These are phyloP conservation scores for Castor canadensis DNA, from an alignment of 2,113 vertebrate genomes.

Conservation along the genomic window DNA sequence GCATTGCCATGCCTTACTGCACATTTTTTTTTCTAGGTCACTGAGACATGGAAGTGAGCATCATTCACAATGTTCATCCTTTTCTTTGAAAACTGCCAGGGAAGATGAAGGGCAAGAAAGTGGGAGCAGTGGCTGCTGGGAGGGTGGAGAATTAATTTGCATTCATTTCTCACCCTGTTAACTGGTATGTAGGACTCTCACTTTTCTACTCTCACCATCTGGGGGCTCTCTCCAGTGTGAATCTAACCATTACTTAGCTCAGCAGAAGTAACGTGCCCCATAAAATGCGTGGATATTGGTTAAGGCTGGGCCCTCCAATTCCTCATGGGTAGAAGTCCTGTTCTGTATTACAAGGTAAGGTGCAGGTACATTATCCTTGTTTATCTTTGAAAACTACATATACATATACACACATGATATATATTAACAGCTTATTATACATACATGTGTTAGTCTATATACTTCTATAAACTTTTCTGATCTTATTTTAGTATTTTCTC, in stretches of 20 bases:
- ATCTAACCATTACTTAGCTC: background rate
- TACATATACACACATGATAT: no score
- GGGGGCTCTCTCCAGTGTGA: background rate
- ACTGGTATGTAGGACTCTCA: background rate
- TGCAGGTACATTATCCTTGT: background rate
- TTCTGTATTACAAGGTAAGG: background rate
- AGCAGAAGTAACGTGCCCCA: background rate
- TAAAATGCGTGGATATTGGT: background rate
- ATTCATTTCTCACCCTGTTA: constrained; percentile 45
- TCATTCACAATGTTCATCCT: background rate
- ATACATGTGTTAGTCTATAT: background rate
- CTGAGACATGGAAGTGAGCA: constrained; percentile 9
- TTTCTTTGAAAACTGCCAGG: constrained; percentile 12
- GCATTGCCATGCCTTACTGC: fast-evolving
- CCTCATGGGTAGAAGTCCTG: background rate
- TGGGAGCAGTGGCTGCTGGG: background rate
- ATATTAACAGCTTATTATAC: background rate
- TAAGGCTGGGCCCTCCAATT: background rate
- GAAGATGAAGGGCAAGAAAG: background rate
- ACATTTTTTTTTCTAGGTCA: constrained; percentile 23
- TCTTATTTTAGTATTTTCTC: background rate
- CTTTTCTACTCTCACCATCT: background rate
- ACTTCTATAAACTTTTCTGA: background rate
- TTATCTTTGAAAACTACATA: background rate
- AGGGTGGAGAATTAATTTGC: constrained; percentile 23